Conservation (phyloP, 2,797 vertebrate species). For the Yasuhikotakia modesta region DNA sequence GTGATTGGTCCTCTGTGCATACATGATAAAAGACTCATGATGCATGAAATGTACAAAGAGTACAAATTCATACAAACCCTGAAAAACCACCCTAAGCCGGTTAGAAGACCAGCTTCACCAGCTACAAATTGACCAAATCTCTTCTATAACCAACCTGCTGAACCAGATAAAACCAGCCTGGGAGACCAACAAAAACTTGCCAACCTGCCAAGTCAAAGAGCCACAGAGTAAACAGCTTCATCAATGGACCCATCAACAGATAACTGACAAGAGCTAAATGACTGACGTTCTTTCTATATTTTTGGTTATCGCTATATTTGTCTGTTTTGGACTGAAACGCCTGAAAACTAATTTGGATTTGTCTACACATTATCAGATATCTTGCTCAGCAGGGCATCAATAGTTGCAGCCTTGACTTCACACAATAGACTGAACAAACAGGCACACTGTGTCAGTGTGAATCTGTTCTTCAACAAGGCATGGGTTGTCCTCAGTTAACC, state of each 20-base stretch:
- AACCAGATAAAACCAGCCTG: no score
- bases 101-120: no score
- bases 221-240: constrained; percentile 36
- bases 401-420: constrained; percentile 52
- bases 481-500: constrained; percentile 48
- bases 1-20: background rate
- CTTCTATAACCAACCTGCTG: no score
- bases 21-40: constrained; percentile 11
- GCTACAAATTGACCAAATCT: no score
- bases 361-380: constrained; percentile 52
- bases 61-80: constrained; percentile 10
- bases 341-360: background rate
- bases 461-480: constrained; percentile 50
- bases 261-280: constrained; percentile 46
- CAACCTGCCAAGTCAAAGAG: no score
- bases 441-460: constrained; percentile 61
- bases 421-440: constrained; percentile 60
- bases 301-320: constrained; percentile 39
- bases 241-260: constrained; percentile 53
- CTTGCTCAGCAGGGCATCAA: constrained; percentile 51
- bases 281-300: constrained; percentile 48
- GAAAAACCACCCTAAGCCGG: no score
- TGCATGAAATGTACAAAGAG: background rate
- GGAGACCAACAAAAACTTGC: no score
- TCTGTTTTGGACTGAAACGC: constrained; percentile 29